A percentile compares a stretch with the other conserved stretches of the same genome.
Conservation (phyloP, 2,113 vertebrate species). For the Xyliphius kryptos region DNA sequence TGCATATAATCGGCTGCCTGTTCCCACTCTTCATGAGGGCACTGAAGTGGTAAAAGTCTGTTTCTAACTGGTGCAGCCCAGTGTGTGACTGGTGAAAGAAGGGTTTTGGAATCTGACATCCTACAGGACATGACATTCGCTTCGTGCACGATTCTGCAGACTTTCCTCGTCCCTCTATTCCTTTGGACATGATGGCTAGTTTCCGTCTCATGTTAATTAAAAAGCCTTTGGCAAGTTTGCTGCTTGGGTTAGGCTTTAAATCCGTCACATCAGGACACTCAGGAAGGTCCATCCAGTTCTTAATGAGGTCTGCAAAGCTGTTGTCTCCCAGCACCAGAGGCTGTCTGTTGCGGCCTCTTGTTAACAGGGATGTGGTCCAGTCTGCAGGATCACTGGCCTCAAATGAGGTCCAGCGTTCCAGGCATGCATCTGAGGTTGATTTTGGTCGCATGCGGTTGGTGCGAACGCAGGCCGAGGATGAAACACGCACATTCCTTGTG, state of each 20-base stretch:
- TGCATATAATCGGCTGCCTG: slow-evolving; percentile 93
- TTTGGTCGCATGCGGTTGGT: slow-evolving; percentile 77
- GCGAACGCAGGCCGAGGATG: slow-evolving; percentile 66
- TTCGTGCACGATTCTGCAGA: slow-evolving; percentile 58
- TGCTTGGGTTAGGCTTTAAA: slow-evolving; percentile 55
- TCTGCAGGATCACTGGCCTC: slow-evolving; percentile 73
- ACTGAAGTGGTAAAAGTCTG: slow-evolving; percentile 78
- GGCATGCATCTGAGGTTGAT: slow-evolving; percentile 87
- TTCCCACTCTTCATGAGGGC: slow-evolving; percentile 91
- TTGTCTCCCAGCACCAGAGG: slow-evolving; percentile 93
- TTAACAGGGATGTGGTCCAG: slow-evolving; percentile 87
- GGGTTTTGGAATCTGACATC: slow-evolving; percentile 67
- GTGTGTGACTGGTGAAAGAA: slow-evolving; percentile 86
- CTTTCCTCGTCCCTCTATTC: slow-evolving; percentile 53
- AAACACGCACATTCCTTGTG: slow-evolving; percentile 67
- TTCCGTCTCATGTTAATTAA: slow-evolving; percentile 81
- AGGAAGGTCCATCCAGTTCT: slow-evolving; percentile 97
- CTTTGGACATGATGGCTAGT: slow-evolving; percentile 73
- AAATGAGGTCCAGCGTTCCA: slow-evolving; percentile 84
- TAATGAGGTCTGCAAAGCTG: slow-evolving; percentile 92
- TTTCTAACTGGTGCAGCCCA: slow-evolving; percentile 72
- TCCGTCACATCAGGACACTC: slow-evolving; percentile 70
- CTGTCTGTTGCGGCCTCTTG: slow-evolving; percentile 85
- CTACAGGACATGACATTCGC: slow-evolving; percentile 83
- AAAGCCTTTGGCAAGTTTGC: slow-evolving; percentile 81